Conservation (phyloP, 2,113 vertebrate genomes). For the Dromas ardeola region DNA sequence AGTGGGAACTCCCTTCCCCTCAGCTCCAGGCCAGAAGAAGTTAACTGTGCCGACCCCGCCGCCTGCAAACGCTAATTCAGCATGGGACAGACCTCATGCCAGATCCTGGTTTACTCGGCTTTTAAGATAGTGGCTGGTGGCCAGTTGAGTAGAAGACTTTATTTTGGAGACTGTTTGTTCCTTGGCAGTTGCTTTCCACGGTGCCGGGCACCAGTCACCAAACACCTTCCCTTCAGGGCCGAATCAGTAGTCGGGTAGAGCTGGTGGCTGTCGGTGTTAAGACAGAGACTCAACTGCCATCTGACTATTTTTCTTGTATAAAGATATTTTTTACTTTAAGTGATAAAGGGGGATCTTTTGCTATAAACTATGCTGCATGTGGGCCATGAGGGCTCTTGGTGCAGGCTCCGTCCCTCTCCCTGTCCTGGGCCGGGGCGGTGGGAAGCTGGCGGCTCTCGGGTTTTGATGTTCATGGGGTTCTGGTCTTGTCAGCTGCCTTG, state of each 20-base stretch:
- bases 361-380: background rate
- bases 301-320: background rate
- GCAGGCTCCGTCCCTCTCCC: background rate
- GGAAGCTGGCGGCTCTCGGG: background rate
- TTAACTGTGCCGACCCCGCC: background rate
- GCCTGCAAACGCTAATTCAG: background rate
- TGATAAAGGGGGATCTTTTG: background rate
- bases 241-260: background rate
- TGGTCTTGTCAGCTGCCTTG: background rate
- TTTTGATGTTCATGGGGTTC: background rate
- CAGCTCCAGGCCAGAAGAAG: background rate
- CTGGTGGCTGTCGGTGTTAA: background rate
- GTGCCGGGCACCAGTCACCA: background rate
- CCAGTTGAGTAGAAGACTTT: background rate
- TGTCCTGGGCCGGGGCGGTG: rapidly evolving
- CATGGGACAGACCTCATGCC: background rate
- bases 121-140: background rate
- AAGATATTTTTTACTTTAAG: background rate
- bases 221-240: background rate
- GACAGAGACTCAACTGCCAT: background rate
- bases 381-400: background rate
- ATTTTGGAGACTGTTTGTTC: background rate
- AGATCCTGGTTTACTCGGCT: rapidly evolving
- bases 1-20: constrained; percentile 30
- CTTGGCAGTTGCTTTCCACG: background rate